These are phyloP conservation scores for Pithecia hirsuta DNA, from an alignment of 2,797 vertebrate species.

Conservation along the genomic window DNA sequence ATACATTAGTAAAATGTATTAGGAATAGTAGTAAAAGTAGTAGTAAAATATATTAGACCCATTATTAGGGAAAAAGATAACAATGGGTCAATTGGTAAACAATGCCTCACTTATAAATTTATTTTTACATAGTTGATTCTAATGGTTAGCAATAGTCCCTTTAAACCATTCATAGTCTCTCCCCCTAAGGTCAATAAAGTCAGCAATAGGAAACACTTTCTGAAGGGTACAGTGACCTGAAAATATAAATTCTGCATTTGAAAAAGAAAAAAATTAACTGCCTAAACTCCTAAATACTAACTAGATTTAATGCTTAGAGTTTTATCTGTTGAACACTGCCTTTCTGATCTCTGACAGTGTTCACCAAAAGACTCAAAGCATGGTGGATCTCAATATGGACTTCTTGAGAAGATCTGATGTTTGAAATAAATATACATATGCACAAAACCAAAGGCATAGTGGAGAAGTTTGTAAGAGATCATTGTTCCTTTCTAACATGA, in stretches of 20 bases:
- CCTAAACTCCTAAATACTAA: not conserved
- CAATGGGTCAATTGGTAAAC: not conserved
- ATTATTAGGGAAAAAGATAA: not conserved
- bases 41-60: not conserved
- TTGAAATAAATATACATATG: not conserved
- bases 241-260: not conserved
- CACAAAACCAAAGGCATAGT: not conserved
- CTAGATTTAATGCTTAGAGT: not conserved
- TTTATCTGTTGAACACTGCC: not conserved
- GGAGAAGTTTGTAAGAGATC: not conserved
- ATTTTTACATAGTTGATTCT: not conserved
- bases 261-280: not conserved
- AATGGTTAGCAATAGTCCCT: not conserved
- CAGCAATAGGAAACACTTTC: not conserved
- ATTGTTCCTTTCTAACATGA: not conserved
- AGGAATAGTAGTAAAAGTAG: not conserved
- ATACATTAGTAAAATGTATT: not conserved
- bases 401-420: not conserved
- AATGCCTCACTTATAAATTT: not conserved
- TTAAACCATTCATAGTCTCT: not conserved
- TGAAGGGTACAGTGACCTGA: not conserved
- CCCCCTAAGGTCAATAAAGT: not conserved
- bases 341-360: not conserved
- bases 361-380: not conserved
- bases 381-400: not conserved